phyloP scores from a whole-genome alignment of 2,888 invertebrate species.

The Polietes domitor region DNA sequence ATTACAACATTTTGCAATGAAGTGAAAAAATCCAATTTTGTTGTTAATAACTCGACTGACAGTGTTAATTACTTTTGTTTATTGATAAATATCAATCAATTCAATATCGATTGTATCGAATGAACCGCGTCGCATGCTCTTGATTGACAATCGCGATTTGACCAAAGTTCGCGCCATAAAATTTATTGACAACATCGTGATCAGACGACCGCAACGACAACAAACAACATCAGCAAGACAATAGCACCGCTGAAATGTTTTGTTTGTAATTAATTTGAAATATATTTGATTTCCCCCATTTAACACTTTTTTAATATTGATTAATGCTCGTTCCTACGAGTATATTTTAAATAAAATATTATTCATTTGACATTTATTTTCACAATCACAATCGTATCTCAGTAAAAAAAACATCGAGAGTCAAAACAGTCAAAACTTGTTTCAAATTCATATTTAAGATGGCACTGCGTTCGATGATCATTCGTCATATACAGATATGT shows the following conservation, averaged over 20 bases:
- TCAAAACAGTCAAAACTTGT: constrained; percentile 31
- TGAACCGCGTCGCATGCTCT: background rate
- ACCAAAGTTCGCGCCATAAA: background rate
- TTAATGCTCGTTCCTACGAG: background rate
- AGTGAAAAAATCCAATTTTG: background rate
- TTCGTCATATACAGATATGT: background rate
- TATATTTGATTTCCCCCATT: constrained; percentile 58
- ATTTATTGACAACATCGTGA: constrained; percentile 3
- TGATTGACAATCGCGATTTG: too few relatives aligned
- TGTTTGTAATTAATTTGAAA: constrained; percentile 60
- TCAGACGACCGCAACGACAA: background rate
- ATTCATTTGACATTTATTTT: background rate
- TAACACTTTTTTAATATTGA: constrained; percentile 54
- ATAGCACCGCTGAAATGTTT: too few relatives aligned
- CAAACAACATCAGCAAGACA: constrained; percentile 33
- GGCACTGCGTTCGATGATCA: background rate
- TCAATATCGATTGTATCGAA: background rate
- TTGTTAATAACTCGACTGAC: constrained; percentile 12
- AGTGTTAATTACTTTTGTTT: constrained; percentile 40
- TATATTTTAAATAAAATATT: constrained; percentile 15
- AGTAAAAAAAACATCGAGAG: too few relatives aligned
- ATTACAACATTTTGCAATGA: constrained; percentile 11
- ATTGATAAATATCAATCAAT: constrained; percentile 46
- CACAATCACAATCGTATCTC: background rate
- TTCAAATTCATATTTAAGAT: background rate